phyloP scores from a whole-genome alignment of 2,888 invertebrate species.

The Euplexia lucipara region DNA sequence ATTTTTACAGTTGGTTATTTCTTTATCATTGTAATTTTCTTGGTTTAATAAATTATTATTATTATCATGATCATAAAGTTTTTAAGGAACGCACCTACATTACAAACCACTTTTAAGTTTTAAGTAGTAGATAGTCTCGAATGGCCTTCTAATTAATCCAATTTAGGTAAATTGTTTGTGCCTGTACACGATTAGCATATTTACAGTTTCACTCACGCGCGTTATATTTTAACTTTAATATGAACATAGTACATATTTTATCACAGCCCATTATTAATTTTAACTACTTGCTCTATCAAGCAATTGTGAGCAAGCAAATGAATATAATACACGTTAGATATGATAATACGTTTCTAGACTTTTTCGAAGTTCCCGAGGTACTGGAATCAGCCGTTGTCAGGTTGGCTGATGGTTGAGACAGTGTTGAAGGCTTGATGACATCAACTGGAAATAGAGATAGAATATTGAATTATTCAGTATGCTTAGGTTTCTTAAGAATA shows the following conservation, averaged over 20 bases:
- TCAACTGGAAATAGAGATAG: conserved; percentile 79
- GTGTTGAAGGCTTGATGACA: conserved; percentile 80
- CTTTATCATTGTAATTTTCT: no score
- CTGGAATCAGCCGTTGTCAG: conserved; percentile 77
- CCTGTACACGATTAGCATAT: conserved; percentile 46
- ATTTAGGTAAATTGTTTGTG: conserved; percentile 46
- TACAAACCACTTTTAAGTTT: conserved; percentile 11
- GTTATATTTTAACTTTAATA: conserved; percentile 71
- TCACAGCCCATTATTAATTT: conserved; percentile 86
- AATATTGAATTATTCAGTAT: conserved; percentile 35
- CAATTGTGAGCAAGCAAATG: conserved; percentile 72
- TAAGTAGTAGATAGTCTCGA: background rate
- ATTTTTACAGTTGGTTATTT: no score
- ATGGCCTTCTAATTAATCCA: conserved; percentile 21
- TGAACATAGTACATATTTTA: conserved; percentile 74
- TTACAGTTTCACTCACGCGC: conserved; percentile 54
- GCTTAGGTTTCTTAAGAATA: no score
- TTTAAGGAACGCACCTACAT: background rate
- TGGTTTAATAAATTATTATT: no score
- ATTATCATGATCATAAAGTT: no score
- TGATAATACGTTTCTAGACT: conserved; percentile 57
- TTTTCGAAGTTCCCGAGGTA: conserved; percentile 69
- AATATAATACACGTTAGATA: conserved; percentile 68
- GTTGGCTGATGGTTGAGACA: conserved; percentile 80
- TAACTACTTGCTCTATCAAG: conserved; percentile 75